These are phyloP conservation scores for Sesia apiformis DNA, from an alignment of 2,888 invertebrate species.

Conservation along the genomic window DNA sequence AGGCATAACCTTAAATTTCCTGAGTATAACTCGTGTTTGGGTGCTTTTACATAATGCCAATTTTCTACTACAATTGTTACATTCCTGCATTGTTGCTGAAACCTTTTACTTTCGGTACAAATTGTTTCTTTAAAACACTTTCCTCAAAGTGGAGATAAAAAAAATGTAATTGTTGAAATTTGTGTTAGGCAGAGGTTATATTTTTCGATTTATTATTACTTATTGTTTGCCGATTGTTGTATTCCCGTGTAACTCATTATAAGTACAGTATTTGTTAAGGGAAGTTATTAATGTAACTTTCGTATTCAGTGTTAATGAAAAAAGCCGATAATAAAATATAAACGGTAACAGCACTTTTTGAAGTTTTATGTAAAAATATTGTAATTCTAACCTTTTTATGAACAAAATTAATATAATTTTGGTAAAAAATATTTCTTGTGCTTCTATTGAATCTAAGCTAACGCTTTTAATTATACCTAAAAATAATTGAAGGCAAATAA, in stretches of 20 bases:
- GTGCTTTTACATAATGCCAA: slow-evolving; percentile 40
- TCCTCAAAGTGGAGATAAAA: slow-evolving; percentile 18
- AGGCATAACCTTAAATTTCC: slow-evolving; percentile 5
- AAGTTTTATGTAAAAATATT: too few relatives aligned
- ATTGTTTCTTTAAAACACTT: slow-evolving; percentile 16
- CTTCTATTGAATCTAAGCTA: too few relatives aligned
- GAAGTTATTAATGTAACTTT: background rate
- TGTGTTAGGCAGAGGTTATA: slow-evolving; percentile 64
- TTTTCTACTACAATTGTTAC: slow-evolving; percentile 38
- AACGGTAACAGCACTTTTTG: too few relatives aligned
- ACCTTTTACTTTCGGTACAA: slow-evolving; percentile 24
- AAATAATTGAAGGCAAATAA: too few relatives aligned
- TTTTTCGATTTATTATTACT: slow-evolving; percentile 66
- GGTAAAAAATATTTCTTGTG: too few relatives aligned
- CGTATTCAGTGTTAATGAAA: too few relatives aligned
- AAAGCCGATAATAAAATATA: too few relatives aligned
- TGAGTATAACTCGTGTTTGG: slow-evolving; percentile 34
- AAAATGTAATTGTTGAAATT: slow-evolving; percentile 62
- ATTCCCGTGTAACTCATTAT: slow-evolving; percentile 36
- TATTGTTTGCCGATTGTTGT: slow-evolving; percentile 56
- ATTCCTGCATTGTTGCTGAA: slow-evolving; percentile 49
- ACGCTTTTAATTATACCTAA: too few relatives aligned
- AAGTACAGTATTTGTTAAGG: slow-evolving; percentile 47
- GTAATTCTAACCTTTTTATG: too few relatives aligned
- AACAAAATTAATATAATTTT: too few relatives aligned